Evolutionary conservation across 1,140 invertebrate genomes (phyloP).

Genomic region (Aleiodes sp.): DNA sequence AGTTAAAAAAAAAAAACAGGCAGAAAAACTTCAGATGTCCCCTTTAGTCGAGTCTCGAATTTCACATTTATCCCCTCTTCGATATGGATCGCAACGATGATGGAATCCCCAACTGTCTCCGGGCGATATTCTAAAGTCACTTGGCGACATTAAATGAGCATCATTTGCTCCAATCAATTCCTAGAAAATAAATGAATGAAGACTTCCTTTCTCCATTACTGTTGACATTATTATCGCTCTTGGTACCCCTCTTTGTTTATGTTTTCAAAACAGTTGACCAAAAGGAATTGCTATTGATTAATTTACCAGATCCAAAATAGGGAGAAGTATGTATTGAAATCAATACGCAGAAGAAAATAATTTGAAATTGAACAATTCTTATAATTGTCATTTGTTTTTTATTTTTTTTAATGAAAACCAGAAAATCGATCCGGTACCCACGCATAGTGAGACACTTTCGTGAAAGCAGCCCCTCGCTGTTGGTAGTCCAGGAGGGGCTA

Average conservation of each 20-base stretch:
- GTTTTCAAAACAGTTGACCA: neutral
- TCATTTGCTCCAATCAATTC: neutral
- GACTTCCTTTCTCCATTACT: neutral
- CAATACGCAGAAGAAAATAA: no score
- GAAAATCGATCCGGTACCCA: conserved; percentile 32
- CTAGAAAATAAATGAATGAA: neutral
- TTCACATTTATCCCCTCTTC: conserved; percentile 6
- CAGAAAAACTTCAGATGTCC: neutral
- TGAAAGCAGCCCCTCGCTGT: conserved; percentile 28
- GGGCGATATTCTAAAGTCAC: neutral
- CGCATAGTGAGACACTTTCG: conserved; percentile 32
- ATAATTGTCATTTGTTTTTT: neutral
- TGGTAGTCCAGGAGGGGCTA: conserved; percentile 33
- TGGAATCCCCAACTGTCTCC: conserved; percentile 2
- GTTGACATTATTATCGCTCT: neutral
- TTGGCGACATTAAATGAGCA: neutral
- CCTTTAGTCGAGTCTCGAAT: neutral
- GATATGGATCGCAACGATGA: neutral
- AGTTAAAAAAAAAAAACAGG: neutral
- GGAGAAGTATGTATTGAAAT: neutral
- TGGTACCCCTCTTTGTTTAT: neutral
- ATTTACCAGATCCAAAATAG: neutral
- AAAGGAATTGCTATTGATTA: neutral
- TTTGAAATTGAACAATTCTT: no score
- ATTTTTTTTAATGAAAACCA: neutral